phyloP scores from a whole-genome alignment of 2,888 invertebrate species.

The Norana najaformis region DNA sequence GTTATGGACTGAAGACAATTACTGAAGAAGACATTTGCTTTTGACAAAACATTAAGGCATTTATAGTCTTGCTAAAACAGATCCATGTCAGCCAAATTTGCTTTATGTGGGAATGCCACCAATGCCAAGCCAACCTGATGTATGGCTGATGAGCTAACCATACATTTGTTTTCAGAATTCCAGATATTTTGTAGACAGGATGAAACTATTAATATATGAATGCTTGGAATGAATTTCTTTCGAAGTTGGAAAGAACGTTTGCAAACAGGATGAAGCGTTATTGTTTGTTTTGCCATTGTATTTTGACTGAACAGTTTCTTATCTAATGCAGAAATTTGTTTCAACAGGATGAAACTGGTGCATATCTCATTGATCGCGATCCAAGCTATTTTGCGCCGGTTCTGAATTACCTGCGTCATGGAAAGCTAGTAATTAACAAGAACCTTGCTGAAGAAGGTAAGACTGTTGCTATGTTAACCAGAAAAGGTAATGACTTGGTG shows the following conservation, averaged over 20 bases:
- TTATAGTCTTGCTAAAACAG: too few species aligned
- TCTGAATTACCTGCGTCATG: conserved; percentile 93
- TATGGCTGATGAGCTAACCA: too few species aligned
- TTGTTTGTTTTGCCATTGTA: background rate
- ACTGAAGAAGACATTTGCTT: too few species aligned
- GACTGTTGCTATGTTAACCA: conserved; percentile 5
- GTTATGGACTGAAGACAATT: too few species aligned
- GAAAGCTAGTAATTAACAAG: conserved; percentile 93
- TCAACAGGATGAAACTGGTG: conserved; percentile 92
- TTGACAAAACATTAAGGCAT: too few species aligned
- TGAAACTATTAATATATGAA: background rate
- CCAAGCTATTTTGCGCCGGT: conserved; percentile 95
- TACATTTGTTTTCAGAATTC: too few species aligned
- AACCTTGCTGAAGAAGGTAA: conserved; percentile 92
- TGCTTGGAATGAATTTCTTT: too few species aligned
- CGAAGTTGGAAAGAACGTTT: background rate
- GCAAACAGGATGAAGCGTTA: background rate
- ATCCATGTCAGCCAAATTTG: too few species aligned
- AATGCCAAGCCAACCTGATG: too few species aligned
- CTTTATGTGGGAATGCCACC: too few species aligned
- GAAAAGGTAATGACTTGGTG: background rate
- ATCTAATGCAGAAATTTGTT: background rate
- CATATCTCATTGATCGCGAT: conserved; percentile 96
- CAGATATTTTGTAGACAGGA: too few species aligned
- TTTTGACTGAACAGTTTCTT: too few species aligned